Evolutionary conservation across 2,113 vertebrate species (phyloP).

Genomic region (Rhinogobius similis): DNA sequence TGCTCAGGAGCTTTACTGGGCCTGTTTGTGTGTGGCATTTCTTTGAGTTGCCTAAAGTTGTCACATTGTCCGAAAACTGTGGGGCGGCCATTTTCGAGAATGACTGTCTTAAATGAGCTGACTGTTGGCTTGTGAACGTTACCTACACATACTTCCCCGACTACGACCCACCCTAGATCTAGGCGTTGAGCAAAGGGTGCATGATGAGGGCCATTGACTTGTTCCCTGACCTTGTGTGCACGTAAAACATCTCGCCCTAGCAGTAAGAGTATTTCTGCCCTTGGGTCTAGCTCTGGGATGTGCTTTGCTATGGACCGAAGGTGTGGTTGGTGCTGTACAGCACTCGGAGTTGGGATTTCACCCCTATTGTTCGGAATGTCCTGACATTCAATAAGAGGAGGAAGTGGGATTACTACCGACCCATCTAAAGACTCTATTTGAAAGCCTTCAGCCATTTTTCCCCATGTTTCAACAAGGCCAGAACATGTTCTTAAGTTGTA

Average conservation of each 20-base stretch:
- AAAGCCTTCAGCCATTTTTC: constrained; percentile 1
- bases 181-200: constrained; percentile 23
- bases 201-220: constrained; percentile 16
- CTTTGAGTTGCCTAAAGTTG: no score
- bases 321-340: constrained; percentile 15
- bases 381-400: constrained; percentile 13
- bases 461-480: constrained; percentile 2
- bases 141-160: neutral
- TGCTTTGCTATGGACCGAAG: constrained; percentile 8
- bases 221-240: constrained; percentile 35
- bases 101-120: constrained; percentile 1
- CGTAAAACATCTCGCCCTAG: constrained; percentile 14
- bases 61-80: constrained; percentile 17
- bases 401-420: neutral
- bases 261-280: constrained; percentile 4
- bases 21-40: neutral
- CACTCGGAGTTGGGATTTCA: constrained; percentile 17
- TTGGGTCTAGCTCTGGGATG: constrained; percentile 9
- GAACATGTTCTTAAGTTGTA: neutral
- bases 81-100: constrained; percentile 2
- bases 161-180: constrained; percentile 23
- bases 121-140: constrained; percentile 21
- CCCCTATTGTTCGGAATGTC: neutral
- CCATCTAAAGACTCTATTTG: constrained; percentile 9
- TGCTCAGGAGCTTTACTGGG: no score